Percentiles rank a stretch among this genome's conserved stretches.
Evolutionary conservation across 1,140 invertebrate species (phyloP).

Genomic region (Drosophila mojavensis): DNA sequence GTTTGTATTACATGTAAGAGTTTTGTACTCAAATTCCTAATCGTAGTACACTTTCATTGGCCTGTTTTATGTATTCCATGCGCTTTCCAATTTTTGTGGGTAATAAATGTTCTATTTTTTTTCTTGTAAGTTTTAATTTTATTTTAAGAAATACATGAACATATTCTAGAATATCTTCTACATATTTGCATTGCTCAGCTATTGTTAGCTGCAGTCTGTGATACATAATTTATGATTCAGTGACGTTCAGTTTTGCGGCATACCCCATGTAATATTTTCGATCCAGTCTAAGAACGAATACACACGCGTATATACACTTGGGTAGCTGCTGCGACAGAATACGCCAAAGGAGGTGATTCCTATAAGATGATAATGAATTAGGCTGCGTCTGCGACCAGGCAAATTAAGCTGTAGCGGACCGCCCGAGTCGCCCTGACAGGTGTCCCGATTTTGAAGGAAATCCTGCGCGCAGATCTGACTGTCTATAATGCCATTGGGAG

Average conservation of each 20-base stretch:
- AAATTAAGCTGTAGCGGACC: conserved; percentile 73
- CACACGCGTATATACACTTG: conserved; percentile 85
- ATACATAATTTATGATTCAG: neutral
- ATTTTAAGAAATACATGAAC: too few species aligned
- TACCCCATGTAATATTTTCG: conserved; percentile 80
- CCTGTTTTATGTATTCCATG: neutral
- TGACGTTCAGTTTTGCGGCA: neutral
- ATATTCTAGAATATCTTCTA: too few species aligned
- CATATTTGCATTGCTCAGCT: neutral
- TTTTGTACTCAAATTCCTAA: conserved; percentile 14
- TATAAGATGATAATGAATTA: conserved; percentile 76
- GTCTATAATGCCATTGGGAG: conserved; percentile 58
- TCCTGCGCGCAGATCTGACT: conserved; percentile 78
- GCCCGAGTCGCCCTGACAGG: conserved; percentile 77
- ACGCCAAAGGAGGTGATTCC: conserved; percentile 83
- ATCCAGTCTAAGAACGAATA: conserved; percentile 85
- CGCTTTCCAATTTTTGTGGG: neutral
- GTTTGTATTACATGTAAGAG: conserved; percentile 38
- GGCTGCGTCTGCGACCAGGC: conserved; percentile 68
- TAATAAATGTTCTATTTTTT: too few species aligned
- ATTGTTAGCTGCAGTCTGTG: neutral
- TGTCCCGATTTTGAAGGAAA: conserved; percentile 66
- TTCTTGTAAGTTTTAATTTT: neutral
- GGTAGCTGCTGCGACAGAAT: conserved; percentile 82
- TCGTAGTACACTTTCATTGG: neutral